Percentiles rank a stretch among this genome's conserved stretches.
These are phyloP conservation scores for Gobio occitaniae DNA, from an alignment of 2,797 vertebrate genomes.

Conservation along the genomic window DNA sequence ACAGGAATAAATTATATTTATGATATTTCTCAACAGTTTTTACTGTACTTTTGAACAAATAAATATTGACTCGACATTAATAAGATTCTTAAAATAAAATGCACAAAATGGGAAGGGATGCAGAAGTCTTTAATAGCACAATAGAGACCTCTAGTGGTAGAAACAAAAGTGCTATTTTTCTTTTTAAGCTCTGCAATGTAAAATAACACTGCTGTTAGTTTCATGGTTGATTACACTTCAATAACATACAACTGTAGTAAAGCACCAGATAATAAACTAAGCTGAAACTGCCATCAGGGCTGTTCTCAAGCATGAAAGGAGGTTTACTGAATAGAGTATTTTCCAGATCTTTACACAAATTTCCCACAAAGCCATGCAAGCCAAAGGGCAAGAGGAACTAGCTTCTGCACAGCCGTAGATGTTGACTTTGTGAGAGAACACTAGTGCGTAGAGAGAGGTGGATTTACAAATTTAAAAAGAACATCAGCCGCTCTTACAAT, in stretches of 20 bases:
- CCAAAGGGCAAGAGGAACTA: neutral
- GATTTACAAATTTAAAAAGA: slow-evolving; percentile 23
- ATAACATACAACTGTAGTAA: slow-evolving; percentile 13
- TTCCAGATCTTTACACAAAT: slow-evolving; percentile 20
- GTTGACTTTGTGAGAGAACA: slow-evolving; percentile 10
- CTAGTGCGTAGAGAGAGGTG: neutral
- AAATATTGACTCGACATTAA: neutral
- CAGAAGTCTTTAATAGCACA: neutral
- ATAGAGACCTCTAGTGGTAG: slow-evolving; percentile 34
- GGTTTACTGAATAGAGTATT: slow-evolving; percentile 15
- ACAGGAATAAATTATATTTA: neutral
- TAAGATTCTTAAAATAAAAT: neutral
- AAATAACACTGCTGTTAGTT: slow-evolving; percentile 17
- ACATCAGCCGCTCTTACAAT: slow-evolving; percentile 14
- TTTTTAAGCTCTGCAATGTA: neutral
- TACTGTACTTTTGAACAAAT: neutral
- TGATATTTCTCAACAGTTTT: neutral
- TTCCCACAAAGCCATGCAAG: slow-evolving; percentile 11
- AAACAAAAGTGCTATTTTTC: neutral
- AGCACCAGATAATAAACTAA: slow-evolving; percentile 22
- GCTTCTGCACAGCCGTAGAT: neutral
- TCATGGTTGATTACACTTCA: slow-evolving; percentile 27
- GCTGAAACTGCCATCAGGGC: slow-evolving; percentile 26
- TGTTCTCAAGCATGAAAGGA: slow-evolving; percentile 33
- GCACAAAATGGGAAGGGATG: neutral